Evolutionary conservation across 2,888 invertebrate genomes (phyloP).

Genomic region (Antheraea yamamai): DNA sequence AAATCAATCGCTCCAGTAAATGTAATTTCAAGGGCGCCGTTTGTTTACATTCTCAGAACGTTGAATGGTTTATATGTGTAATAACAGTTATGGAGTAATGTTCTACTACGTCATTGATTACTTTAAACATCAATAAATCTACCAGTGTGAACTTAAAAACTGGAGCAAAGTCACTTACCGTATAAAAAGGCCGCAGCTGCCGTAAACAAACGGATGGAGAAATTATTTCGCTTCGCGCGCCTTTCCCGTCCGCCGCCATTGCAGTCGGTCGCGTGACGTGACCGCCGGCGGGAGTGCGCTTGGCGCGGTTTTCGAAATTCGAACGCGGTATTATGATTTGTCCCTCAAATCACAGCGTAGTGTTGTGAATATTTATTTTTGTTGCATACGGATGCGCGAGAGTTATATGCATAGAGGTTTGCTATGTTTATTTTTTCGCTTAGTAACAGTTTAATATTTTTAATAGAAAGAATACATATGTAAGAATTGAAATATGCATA

Average conservation of each 20-base stretch:
- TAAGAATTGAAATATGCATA: background rate
- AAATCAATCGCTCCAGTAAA: background rate
- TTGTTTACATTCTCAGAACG: conserved; percentile 3
- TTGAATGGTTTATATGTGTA: background rate
- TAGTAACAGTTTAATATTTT: background rate
- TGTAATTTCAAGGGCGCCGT: background rate
- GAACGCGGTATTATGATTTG: conserved; percentile 5
- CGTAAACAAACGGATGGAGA: conserved; percentile 22
- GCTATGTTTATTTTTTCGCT: background rate
- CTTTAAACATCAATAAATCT: conserved; percentile 14
- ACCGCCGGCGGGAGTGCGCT: conserved; percentile 3
- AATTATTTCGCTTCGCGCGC: conserved; percentile 3
- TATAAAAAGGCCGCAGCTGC: conserved; percentile 12
- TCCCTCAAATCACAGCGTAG: conserved; percentile 3
- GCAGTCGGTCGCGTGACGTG: conserved; percentile 7
- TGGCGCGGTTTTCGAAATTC: conserved; percentile 10
- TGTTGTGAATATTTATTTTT: conserved; percentile 13
- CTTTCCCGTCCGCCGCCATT: conserved; percentile 9
- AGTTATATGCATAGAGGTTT: background rate
- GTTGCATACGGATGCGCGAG: conserved; percentile 2
- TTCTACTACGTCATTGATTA: conserved; percentile 4
- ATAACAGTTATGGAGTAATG: conserved; percentile 13
- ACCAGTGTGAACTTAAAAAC: conserved; percentile 18
- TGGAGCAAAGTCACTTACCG: conserved; percentile 23
- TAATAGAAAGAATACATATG: background rate